Evolutionary conservation across 1,140 invertebrate genomes (phyloP), one percentile per base, ranked within the genome.

Genomic region (Pseudachorutes palmiensis): DNA sequence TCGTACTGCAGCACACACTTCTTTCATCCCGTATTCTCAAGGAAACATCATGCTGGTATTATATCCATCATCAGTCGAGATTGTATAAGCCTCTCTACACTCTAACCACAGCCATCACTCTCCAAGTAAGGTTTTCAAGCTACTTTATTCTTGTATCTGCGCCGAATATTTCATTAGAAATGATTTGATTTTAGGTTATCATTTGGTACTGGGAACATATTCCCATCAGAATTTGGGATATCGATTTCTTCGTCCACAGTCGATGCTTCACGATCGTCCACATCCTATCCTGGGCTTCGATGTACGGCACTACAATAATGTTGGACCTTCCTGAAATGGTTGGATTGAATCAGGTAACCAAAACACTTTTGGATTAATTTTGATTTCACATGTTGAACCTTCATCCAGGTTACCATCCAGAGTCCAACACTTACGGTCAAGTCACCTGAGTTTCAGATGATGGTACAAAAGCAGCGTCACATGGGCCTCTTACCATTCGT

Each of bases 281-380:
- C 31, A 28, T 65, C n/a, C 0, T 73, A 9, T 49, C 72, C 24
- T 73, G 72, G 72, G 45, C 55, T 1, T 58, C 41, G 1, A 30
- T 71, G n/a, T 73, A 70, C 41, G 72, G 72, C 0, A 67, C 69
- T 12, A 67, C 31, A 22, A 5, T 71, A 2, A 73, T 73, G 69
- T 28, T 70, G 1, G 72, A 73, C 51, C 58, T 73, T 3, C 72
- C 72, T 19, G 67, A 70, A 24, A 55, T 73, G 14, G 58, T 69
- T 63, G 72, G 72, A 30, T 19, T 73, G 12, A 69, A 67, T 36
- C 72, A 73, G 59, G 71, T 70, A 67, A 32, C 9, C 36, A 58
- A 22, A 45, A 57, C 22, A 45, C 2, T 2, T 24, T 63, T 41
- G 3, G 14, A 30, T 26, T 29, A 26, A 61, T 33, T 61, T 3